phyloP scores from a whole-genome alignment of 2,888 invertebrate genomes.

The Drosophila neutralis region DNA sequence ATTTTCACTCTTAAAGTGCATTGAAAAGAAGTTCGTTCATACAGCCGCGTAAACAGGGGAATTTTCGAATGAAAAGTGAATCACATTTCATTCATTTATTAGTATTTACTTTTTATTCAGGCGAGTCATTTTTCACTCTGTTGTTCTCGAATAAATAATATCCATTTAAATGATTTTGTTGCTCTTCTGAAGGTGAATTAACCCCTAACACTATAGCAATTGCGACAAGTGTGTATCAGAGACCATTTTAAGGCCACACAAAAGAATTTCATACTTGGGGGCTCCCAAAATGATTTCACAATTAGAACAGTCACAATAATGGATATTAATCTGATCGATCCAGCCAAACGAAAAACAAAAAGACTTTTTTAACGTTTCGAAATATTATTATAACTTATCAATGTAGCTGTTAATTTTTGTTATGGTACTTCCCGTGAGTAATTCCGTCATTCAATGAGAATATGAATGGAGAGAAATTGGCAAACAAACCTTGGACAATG shows the following conservation, averaged over 20 bases:
- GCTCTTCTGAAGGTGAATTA: background rate
- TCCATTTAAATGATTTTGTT: background rate
- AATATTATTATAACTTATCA: background rate
- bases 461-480: conserved; percentile 20
- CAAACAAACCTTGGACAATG: conserved; percentile 13
- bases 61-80: background rate
- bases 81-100: background rate
- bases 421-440: conserved; percentile 10
- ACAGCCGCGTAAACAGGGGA: background rate
- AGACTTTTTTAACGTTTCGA: background rate
- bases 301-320: conserved; percentile 2
- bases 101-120: background rate
- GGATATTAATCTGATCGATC: background rate
- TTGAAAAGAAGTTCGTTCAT: background rate
- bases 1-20: background rate
- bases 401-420: background rate
- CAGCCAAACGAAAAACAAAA: background rate
- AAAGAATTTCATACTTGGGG: conserved; percentile 8
- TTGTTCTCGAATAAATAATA: background rate
- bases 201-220: background rate
- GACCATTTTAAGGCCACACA: conserved; percentile 8
- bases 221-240: background rate
- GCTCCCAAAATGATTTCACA: conserved; percentile 3
- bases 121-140: background rate
- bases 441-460: conserved; percentile 8